Evolutionary conservation across 2,888 invertebrate genomes (phyloP).

Genomic region (Drosophila paranaensis): DNA sequence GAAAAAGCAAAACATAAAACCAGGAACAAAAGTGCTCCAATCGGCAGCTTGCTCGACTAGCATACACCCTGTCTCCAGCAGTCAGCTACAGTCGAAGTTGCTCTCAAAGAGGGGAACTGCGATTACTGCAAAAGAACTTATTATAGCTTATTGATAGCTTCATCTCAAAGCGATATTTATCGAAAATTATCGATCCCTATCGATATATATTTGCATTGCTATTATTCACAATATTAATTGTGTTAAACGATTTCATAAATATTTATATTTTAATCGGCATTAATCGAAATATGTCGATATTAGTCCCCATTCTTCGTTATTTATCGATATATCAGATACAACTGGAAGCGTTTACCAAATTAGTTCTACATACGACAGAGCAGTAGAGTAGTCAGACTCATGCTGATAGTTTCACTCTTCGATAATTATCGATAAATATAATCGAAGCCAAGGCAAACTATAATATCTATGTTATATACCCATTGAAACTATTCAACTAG

Average conservation of each 20-base stretch:
- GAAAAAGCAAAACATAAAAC: conserved; percentile 14
- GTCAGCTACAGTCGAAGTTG: not conserved
- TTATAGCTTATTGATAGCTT: too few relatives aligned
- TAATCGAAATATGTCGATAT: not conserved
- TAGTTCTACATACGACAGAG: not conserved
- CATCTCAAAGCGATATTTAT: not conserved
- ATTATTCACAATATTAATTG: too few relatives aligned
- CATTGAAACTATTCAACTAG: too few relatives aligned
- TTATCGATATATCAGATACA: not conserved
- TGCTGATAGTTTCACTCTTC: not conserved
- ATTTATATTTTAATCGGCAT: not conserved
- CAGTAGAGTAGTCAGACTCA: not conserved
- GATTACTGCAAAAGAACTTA: too few relatives aligned
- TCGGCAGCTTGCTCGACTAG: not conserved
- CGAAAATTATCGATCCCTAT: not conserved
- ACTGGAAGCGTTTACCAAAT: accelerated
- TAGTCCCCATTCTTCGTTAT: not conserved
- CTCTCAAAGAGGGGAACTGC: not conserved
- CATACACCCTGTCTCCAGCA: not conserved
- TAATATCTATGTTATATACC: not conserved
- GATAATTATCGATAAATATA: not conserved
- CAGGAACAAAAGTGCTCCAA: not conserved
- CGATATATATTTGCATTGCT: too few relatives aligned
- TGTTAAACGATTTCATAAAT: too few relatives aligned
- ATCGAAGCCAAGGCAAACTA: not conserved